These are phyloP conservation scores for Ptiloglossa arizonensis DNA, from an alignment of 1,140 invertebrate genomes.

Conservation along the genomic window DNA sequence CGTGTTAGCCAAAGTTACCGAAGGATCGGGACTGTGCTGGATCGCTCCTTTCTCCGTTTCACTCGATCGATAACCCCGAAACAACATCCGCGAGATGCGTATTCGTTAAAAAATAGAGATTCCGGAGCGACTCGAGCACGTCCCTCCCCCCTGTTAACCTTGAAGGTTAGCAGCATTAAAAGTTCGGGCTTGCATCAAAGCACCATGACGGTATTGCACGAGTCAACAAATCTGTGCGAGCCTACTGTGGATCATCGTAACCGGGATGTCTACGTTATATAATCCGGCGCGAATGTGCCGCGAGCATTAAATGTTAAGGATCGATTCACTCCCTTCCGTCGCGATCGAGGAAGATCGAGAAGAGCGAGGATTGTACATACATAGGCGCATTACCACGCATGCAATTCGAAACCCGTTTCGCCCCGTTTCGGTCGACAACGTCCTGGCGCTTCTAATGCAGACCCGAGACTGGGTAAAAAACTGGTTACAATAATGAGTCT, in stretches of 20 bases:
- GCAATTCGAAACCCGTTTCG: conserved; percentile 34
- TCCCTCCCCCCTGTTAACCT: conserved; percentile 71
- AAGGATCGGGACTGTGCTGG: conserved; percentile 57
- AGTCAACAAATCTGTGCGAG: conserved; percentile 12
- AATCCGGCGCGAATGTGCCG: too few species aligned
- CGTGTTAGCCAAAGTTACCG: conserved; percentile 80
- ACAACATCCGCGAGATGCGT: too few species aligned
- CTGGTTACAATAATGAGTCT: conserved; percentile 85
- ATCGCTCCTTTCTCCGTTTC: conserved; percentile 16
- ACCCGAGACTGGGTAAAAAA: conserved; percentile 81
- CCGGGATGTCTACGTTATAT: too few species aligned
- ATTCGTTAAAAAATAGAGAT: neutral
- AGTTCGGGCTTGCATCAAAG: conserved; percentile 76
- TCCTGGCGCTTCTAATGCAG: conserved; percentile 72
- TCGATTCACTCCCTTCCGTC: too few species aligned
- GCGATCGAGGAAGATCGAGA: too few species aligned
- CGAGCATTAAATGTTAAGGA: too few species aligned
- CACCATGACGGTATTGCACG: conserved; percentile 27
- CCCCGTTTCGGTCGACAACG: conserved; percentile 28
- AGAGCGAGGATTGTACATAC: too few species aligned
- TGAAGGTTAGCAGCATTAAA: conserved; percentile 82
- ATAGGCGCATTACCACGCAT: conserved; percentile 22
- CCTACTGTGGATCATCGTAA: neutral
- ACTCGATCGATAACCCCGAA: too few species aligned
- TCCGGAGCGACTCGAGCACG: conserved; percentile 29